A percentile compares a stretch with the other conserved stretches of the same genome.
Conservation (phyloP, 92 coral and sea anemone genomes). For the Epizoanthus rinbou region DNA sequence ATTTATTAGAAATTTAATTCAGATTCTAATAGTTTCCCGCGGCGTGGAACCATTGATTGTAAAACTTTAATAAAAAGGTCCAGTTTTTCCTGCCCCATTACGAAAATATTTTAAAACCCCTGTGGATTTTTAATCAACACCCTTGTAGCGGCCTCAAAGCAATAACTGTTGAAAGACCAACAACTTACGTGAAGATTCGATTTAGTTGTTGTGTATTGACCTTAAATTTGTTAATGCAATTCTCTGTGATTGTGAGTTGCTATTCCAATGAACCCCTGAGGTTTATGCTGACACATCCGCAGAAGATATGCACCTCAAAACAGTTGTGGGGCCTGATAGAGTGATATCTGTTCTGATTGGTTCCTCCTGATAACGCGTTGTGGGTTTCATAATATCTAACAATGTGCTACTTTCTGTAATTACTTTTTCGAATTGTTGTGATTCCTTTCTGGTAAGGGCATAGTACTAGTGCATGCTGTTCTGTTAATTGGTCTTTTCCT, state of each 20-base stretch:
- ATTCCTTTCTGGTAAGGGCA: neutral
- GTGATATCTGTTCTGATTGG: neutral
- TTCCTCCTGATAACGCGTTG: neutral
- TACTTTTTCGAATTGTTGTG: neutral
- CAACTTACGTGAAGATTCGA: neutral
- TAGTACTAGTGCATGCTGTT: neutral
- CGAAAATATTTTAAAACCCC: constrained; percentile 29
- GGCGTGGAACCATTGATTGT: neutral
- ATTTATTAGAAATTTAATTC: constrained; percentile 6
- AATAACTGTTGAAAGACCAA: neutral
- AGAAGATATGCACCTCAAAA: neutral
- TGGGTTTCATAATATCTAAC: constrained; percentile 2
- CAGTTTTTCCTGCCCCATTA: neutral
- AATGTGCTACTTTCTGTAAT: neutral
- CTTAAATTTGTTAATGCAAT: neutral
- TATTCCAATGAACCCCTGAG: neutral
- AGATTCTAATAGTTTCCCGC: constrained; percentile 10
- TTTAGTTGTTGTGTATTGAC: neutral
- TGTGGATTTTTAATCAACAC: neutral
- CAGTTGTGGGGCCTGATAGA: neutral
- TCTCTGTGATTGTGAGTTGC: neutral
- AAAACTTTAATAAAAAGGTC: neutral
- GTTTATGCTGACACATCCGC: neutral
- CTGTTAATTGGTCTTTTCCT: constrained; percentile 13
- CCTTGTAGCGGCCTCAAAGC: neutral